phyloP scores from a whole-genome alignment of 2,888 invertebrate genomes.

The Rhodophaea formosa region DNA sequence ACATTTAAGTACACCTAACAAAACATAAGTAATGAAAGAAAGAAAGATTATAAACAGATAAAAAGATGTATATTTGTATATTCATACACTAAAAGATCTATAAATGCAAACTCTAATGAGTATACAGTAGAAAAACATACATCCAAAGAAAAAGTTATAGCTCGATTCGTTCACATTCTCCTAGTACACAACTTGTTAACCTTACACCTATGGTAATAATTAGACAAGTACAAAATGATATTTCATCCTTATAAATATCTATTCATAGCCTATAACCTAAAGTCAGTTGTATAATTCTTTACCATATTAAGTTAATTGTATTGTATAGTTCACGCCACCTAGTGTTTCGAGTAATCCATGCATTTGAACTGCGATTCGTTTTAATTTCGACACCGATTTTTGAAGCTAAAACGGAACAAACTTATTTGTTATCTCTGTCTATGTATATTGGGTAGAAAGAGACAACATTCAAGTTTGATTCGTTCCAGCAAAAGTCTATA shows the following conservation, averaged over 20 bases:
- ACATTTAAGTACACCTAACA: conserved; percentile 72
- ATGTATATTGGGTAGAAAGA: background rate
- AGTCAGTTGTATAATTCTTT: conserved; percentile 76
- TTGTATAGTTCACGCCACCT: conserved; percentile 58
- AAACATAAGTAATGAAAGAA: conserved; percentile 39
- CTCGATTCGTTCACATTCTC: conserved; percentile 73
- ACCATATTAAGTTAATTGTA: conserved; percentile 56
- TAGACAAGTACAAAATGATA: conserved; percentile 81
- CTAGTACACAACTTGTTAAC: conserved; percentile 77
- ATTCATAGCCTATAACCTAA: conserved; percentile 75
- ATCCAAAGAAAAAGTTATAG: conserved; percentile 73
- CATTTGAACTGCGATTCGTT: conserved; percentile 47
- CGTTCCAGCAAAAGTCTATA: background rate
- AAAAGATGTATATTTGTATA: conserved; percentile 65
- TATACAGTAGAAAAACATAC: conserved; percentile 75
- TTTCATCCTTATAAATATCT: conserved; percentile 72
- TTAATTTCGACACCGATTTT: conserved; percentile 27
- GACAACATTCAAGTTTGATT: background rate
- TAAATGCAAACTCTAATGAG: conserved; percentile 78
- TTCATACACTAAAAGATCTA: conserved; percentile 73
- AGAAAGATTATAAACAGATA: conserved; percentile 40
- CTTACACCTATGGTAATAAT: conserved; percentile 77
- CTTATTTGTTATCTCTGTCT: background rate
- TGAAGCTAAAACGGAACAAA: conserved; percentile 13
- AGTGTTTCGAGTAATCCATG: conserved; percentile 53